phyloP scores from a whole-genome alignment of 2,113 vertebrate species.

The Antidorcas marsupialis region DNA sequence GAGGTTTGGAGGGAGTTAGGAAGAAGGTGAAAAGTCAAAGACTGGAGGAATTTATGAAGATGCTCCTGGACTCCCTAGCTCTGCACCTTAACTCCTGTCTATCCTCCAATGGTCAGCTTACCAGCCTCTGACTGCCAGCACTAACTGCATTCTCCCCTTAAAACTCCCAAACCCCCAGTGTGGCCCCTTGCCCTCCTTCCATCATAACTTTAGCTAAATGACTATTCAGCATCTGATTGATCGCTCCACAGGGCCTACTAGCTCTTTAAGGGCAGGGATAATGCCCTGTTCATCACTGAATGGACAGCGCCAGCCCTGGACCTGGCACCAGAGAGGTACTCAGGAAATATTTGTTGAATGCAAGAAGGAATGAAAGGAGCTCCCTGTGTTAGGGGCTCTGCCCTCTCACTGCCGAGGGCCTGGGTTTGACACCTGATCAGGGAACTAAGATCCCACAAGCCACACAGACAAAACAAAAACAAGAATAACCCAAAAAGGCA shows the following conservation, averaged over 20 bases:
- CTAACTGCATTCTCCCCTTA: no score
- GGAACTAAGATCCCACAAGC: background rate
- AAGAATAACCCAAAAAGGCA: background rate
- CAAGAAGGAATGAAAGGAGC: background rate
- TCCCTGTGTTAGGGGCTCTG: background rate
- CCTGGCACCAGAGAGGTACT: background rate
- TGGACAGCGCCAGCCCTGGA: background rate
- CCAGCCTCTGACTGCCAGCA: background rate
- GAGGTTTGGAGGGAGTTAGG: background rate
- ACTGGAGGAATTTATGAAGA: background rate
- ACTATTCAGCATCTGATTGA: background rate
- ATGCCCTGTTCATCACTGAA: background rate
- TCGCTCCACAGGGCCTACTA: background rate
- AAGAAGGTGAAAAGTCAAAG: background rate
- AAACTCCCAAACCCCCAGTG: background rate
- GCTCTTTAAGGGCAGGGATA: background rate
- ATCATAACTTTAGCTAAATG: background rate
- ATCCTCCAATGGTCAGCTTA: background rate
- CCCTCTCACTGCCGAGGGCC: background rate
- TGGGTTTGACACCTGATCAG: background rate
- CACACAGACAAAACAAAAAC: background rate
- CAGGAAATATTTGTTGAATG: background rate
- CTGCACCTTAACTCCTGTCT: background rate
- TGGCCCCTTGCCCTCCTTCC: background rate
- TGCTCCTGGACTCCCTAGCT: background rate